Percentiles rank a stretch among this genome's conserved stretches.
Evolutionary conservation across 1,140 invertebrate species (phyloP).

Genomic region (Cherax destructor): DNA sequence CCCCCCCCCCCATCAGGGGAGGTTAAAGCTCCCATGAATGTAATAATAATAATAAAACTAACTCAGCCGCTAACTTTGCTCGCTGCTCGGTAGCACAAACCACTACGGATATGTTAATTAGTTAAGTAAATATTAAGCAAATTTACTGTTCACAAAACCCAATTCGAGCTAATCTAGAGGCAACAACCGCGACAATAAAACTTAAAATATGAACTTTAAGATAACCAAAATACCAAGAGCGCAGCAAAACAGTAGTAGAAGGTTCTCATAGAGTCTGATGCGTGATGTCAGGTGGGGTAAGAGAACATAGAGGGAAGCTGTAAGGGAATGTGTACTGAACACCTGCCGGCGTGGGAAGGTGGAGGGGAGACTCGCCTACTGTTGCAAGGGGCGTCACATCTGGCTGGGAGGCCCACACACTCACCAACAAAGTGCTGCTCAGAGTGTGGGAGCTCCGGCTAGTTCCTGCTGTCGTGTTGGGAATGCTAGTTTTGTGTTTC

Average conservation of each 20-base stretch:
- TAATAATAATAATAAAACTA: too few relatives aligned
- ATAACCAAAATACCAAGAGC: too few relatives aligned
- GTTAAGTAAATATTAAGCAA: too few relatives aligned
- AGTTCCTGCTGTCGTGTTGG: neutral
- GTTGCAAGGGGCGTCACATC: constrained; percentile 47
- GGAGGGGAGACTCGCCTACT: constrained; percentile 29
- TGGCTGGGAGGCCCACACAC: neutral
- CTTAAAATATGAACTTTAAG: too few relatives aligned
- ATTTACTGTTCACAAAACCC: too few relatives aligned
- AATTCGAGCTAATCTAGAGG: too few relatives aligned
- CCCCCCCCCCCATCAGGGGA: too few relatives aligned
- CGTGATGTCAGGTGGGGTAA: constrained; percentile 9
- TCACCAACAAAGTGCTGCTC: neutral
- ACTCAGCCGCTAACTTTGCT: too few relatives aligned
- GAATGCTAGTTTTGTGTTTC: neutral
- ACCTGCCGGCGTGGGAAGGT: constrained; percentile 49
- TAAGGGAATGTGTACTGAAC: constrained; percentile 17
- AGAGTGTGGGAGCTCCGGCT: neutral
- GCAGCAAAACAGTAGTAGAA: neutral
- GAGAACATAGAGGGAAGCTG: constrained; percentile 7
- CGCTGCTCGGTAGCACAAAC: too few relatives aligned
- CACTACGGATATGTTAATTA: too few relatives aligned
- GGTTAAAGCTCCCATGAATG: too few relatives aligned
- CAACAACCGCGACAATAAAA: too few relatives aligned
- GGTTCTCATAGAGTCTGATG: neutral